Conservation (phyloP, 2,113 vertebrate species). For the Nyctibius bracteatus region DNA sequence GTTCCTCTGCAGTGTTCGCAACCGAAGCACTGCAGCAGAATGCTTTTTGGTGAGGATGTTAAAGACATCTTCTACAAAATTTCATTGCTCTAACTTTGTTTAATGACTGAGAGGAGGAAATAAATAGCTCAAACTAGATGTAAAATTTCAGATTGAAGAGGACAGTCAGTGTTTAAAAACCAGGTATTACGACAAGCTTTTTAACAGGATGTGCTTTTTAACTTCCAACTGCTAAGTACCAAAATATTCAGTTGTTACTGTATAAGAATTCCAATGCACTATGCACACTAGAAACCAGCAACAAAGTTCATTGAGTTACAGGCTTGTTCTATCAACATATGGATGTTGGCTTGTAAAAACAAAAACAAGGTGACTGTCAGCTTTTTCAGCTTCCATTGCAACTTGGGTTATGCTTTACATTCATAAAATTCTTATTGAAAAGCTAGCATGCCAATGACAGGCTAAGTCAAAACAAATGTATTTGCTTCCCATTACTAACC, state of each 20-base stretch:
- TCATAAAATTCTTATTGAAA: neutral
- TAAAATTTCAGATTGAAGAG: neutral
- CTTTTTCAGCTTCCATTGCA: neutral
- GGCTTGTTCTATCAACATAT: neutral
- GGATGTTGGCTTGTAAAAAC: neutral
- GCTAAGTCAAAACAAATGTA: neutral
- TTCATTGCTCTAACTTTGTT: neutral
- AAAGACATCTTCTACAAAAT: neutral
- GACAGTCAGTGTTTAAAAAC: neutral
- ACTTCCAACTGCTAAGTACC: neutral
- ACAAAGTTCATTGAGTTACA: neutral
- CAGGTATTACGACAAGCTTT: neutral
- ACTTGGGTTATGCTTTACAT: neutral
- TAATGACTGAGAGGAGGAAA: neutral
- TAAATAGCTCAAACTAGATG: neutral
- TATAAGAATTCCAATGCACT: neutral
- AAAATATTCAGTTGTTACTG: neutral
- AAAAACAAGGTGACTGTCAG: neutral
- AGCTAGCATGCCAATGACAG: neutral
- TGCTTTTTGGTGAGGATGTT: neutral
- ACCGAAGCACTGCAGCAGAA: neutral
- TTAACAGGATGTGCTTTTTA: neutral
- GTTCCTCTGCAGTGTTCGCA: constrained; percentile 13
- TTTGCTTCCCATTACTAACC: neutral
- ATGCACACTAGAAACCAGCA: neutral